Evolutionary conservation across 2,113 vertebrate species (phyloP).

Genomic region (Myxocyprinus asiaticus): DNA sequence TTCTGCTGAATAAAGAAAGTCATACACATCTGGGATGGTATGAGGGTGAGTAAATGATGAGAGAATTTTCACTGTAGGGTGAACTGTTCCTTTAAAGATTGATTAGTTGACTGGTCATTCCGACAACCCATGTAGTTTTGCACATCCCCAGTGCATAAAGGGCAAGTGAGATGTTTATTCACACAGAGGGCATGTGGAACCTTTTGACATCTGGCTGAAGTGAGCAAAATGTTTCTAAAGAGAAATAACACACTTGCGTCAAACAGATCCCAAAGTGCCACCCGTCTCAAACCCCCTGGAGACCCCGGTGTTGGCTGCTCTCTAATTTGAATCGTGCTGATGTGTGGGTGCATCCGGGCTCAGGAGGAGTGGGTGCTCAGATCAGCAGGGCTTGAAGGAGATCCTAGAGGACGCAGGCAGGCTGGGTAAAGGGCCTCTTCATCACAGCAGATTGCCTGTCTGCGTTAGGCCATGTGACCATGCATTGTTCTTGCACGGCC

Average conservation of each 20-base stretch:
- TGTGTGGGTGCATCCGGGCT: slow-evolving; percentile 16
- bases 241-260: slow-evolving; percentile 15
- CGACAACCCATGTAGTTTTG: background rate
- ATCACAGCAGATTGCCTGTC: slow-evolving; percentile 79
- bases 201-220: slow-evolving; percentile 5
- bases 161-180: background rate
- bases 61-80: no score
- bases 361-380: background rate
- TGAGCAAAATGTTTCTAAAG: no score
- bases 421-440: slow-evolving; percentile 63
- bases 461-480: slow-evolving; percentile 52
- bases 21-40: no score
- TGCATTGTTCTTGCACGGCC: slow-evolving; percentile 58
- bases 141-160: no score
- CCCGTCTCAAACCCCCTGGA: background rate
- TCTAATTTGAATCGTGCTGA: slow-evolving; percentile 3
- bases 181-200: background rate
- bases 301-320: slow-evolving; percentile 7
- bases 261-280: background rate
- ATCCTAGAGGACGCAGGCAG: slow-evolving; percentile 61
- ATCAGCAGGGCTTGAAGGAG: slow-evolving; percentile 72
- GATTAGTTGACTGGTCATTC: no score
- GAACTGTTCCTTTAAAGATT: no score
- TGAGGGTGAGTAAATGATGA: no score
- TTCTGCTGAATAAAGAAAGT: no score